Conservation (phyloP, 2,797 vertebrate genomes). For the Onychomys torridus region DNA sequence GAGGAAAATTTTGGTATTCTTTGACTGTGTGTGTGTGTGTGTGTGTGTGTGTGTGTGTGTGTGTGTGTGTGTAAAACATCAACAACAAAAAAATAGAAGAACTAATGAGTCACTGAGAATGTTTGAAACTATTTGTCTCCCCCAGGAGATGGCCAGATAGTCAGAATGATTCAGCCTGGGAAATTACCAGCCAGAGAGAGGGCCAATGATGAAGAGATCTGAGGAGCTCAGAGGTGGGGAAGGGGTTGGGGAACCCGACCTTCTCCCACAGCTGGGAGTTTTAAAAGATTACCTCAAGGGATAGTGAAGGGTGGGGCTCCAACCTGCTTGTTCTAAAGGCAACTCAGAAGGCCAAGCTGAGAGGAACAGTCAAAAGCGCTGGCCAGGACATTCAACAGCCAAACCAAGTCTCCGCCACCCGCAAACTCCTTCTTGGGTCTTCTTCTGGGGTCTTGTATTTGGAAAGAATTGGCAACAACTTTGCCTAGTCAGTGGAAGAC, state of each 20-base stretch:
- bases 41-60: neutral
- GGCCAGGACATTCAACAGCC: neutral
- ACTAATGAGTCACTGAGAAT: conserved; percentile 74
- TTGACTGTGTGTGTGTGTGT: neutral
- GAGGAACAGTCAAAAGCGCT: neutral
- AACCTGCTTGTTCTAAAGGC: conserved; percentile 23
- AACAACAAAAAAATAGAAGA: conserved; percentile 57
- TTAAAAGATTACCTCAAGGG: conserved; percentile 33
- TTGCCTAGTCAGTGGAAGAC: neutral
- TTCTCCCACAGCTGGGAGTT: neutral
- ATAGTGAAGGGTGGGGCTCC: neutral
- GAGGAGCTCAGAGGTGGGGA: neutral
- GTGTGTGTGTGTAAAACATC: neutral
- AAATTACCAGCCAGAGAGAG: conserved; percentile 48
- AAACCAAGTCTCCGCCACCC: neutral
- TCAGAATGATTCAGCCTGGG: conserved; percentile 61
- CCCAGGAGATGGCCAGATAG: conserved; percentile 35
- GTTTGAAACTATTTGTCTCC: conserved; percentile 63
- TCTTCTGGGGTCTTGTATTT: neutral
- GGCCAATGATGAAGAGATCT: neutral
- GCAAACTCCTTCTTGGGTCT: neutral
- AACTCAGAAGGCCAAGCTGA: neutral
- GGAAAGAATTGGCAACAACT: neutral
- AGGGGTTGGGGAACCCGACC: neutral
- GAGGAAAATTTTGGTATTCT: neutral